These are phyloP conservation scores for Heliornis fulica DNA, from an alignment of 2,113 vertebrate species.

Conservation along the genomic window DNA sequence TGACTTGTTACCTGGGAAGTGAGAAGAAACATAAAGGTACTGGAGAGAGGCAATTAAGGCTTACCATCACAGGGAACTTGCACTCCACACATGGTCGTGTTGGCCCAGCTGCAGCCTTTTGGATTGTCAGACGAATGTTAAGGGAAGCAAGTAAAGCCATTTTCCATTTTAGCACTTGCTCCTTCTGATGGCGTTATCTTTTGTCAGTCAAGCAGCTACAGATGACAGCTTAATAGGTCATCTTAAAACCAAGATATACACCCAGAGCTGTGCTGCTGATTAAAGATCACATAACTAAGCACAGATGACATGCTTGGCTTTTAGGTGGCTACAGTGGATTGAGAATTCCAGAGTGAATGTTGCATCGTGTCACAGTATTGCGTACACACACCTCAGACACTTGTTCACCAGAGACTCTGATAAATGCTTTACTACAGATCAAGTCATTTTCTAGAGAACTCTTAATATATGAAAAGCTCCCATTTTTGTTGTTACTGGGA, in stretches of 20 bases:
- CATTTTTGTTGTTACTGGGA: neutral
- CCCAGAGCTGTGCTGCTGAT: neutral
- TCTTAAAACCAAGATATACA: neutral
- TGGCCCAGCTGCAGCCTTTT: neutral
- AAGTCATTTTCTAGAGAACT: neutral
- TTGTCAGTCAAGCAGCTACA: slow-evolving; percentile 29
- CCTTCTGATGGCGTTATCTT: neutral
- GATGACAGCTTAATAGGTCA: slow-evolving; percentile 25
- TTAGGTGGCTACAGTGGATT: neutral
- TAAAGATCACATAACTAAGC: neutral
- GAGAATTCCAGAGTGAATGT: neutral
- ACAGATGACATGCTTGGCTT: neutral
- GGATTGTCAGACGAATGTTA: neutral
- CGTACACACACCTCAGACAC: neutral
- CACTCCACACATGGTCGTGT: neutral
- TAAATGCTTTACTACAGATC: neutral
- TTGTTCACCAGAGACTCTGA: accelerated
- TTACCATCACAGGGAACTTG: neutral
- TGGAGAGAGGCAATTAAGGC: neutral
- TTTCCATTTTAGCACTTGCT: neutral
- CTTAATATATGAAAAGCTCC: neutral
- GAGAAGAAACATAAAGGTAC: neutral
- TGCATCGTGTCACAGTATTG: neutral
- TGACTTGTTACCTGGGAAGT: neutral
- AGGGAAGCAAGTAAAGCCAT: neutral